phyloP scores from a whole-genome alignment of 1,140 invertebrate species.

The Linepithema humile region DNA sequence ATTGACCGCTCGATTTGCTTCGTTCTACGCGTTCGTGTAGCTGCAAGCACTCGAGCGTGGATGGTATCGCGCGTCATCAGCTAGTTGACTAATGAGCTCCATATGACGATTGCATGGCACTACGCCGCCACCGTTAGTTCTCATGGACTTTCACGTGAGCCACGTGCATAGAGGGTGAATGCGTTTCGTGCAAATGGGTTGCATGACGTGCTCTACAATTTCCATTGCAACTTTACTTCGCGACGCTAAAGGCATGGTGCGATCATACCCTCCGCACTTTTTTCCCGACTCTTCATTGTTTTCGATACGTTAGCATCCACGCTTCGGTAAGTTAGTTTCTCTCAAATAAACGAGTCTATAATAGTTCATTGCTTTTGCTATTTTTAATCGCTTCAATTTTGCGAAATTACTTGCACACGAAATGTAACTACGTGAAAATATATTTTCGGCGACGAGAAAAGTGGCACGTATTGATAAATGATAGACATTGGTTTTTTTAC shows the following conservation, averaged over 20 bases:
- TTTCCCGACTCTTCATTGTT: slow-evolving; percentile 5
- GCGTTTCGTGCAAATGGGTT: slow-evolving; percentile 37
- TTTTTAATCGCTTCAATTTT: background rate
- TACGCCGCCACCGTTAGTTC: slow-evolving; percentile 55
- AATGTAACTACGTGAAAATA: too few species aligned
- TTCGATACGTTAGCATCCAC: slow-evolving; percentile 18
- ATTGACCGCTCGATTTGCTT: background rate
- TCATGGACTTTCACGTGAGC: slow-evolving; percentile 55
- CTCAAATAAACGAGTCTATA: too few species aligned
- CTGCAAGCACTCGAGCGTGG: slow-evolving; percentile 9
- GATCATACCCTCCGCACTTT: background rate
- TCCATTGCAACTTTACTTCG: slow-evolving; percentile 20
- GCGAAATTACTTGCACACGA: too few species aligned
- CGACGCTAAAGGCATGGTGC: slow-evolving; percentile 15
- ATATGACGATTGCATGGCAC: slow-evolving; percentile 67
- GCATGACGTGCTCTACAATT: slow-evolving; percentile 43
- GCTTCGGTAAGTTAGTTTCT: too few species aligned
- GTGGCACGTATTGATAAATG: background rate
- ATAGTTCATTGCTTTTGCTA: too few species aligned
- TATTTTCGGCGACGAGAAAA: background rate
- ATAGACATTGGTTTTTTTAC: background rate
- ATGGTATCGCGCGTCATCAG: slow-evolving; percentile 38
- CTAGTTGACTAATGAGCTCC: slow-evolving; percentile 72
- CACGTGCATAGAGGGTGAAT: slow-evolving; percentile 51
- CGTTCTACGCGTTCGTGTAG: background rate